Conservation (phyloP, 2,797 vertebrate genomes). For the Fringilla coelebs region DNA sequence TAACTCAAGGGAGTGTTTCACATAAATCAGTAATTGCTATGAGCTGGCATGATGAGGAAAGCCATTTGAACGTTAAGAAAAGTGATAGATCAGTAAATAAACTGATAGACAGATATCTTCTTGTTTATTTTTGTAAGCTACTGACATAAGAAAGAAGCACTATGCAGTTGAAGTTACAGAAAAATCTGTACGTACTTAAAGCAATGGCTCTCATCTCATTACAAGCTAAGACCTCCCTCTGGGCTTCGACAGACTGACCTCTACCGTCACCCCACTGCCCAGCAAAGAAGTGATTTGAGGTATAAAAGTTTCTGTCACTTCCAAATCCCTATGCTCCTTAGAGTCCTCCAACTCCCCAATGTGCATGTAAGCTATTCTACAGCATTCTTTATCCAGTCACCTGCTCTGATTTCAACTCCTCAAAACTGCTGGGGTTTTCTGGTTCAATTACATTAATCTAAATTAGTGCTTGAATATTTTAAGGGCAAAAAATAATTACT, state of each 20-base stretch:
- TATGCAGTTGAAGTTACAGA: conserved; percentile 52
- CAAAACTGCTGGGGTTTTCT: conserved; percentile 11
- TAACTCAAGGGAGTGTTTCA: neutral
- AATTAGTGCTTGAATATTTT: conserved; percentile 30
- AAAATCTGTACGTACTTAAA: conserved; percentile 60
- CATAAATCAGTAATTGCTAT: neutral
- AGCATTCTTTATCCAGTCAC: conserved; percentile 31
- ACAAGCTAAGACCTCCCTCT: conserved; percentile 67
- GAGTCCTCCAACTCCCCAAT: conserved; percentile 38
- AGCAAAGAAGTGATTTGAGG: conserved; percentile 69
- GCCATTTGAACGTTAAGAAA: neutral
- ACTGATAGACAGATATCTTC: conserved; percentile 9
- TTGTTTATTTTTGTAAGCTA: conserved; percentile 55
- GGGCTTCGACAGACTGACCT: conserved; percentile 67
- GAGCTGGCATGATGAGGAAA: neutral
- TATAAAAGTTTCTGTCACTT: conserved; percentile 69
- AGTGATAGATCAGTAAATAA: neutral
- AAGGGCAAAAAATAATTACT: conserved; percentile 24
- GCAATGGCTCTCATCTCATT: conserved; percentile 69
- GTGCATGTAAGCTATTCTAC: conserved; percentile 52
- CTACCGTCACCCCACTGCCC: conserved; percentile 65
- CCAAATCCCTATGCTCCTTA: conserved; percentile 46
- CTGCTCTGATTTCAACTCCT: conserved; percentile 50
- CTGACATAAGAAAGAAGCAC: conserved; percentile 36
- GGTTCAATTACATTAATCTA: neutral